Conservation (phyloP, 2,113 vertebrate species). For the Craseonycteris thonglongyai region DNA sequence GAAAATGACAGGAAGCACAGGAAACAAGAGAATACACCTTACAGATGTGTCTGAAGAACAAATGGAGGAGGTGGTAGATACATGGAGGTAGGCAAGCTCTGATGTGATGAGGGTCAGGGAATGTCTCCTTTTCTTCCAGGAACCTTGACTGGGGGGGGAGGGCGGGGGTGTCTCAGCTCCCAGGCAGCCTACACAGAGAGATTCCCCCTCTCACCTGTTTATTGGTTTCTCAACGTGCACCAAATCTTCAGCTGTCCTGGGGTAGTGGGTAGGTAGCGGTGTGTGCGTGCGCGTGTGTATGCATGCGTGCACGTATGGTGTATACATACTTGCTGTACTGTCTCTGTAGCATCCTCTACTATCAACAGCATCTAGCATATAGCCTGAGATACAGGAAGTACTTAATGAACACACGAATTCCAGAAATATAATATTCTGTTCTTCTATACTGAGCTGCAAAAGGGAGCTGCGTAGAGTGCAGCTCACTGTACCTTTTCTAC, state of each 20-base stretch:
- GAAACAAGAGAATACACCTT: neutral
- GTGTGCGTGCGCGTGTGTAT: neutral
- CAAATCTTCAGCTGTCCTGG: neutral
- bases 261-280: too few species aligned
- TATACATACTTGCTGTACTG: neutral
- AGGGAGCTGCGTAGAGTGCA: neutral
- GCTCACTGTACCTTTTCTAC: neutral
- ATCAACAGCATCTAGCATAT: neutral
- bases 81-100: neutral
- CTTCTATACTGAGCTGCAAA: neutral
- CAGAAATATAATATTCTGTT: neutral
- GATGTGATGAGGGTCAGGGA: neutral
- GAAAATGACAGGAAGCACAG: conserved; percentile 27
- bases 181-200: neutral
- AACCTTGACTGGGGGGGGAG: neutral
- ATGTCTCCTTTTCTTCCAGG: neutral
- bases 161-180: neutral
- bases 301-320: too few species aligned
- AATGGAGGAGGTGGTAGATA: neutral
- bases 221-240: neutral
- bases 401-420: neutral
- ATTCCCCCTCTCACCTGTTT: neutral
- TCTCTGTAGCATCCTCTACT: neutral
- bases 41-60: neutral
- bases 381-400: neutral